phyloP scores from a whole-genome alignment of 1,140 invertebrate species.

The Myzus persicae region DNA sequence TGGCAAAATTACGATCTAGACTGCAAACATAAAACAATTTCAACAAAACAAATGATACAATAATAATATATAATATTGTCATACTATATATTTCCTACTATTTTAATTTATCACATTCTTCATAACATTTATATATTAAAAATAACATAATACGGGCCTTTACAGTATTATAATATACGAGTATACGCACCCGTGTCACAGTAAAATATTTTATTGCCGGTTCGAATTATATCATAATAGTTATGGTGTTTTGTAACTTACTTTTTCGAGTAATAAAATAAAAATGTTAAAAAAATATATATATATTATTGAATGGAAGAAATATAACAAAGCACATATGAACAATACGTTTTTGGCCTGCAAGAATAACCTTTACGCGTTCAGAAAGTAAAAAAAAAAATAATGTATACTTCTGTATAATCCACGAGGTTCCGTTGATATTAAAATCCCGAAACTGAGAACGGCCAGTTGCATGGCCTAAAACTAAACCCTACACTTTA shows the following conservation, averaged over 20 bases:
- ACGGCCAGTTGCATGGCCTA: background rate
- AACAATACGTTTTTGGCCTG: constrained; percentile 4
- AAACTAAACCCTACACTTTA: constrained; percentile 42
- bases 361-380: background rate
- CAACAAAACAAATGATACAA: background rate
- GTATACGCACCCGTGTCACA: background rate
- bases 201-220: background rate
- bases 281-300: background rate
- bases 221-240: background rate
- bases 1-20: background rate
- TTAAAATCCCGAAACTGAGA: constrained; percentile 54
- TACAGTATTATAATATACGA: background rate
- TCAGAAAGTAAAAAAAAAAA: background rate
- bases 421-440: constrained; percentile 26
- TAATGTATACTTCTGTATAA: background rate
- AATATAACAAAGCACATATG: constrained; percentile 19
- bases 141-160: background rate
- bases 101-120: constrained; percentile 29
- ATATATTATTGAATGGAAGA: constrained; percentile 19
- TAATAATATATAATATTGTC: background rate
- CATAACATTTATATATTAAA: background rate
- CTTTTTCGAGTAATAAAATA: constrained; percentile 21
- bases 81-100: background rate
- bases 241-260: background rate
- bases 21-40: background rate